These are phyloP conservation scores for Ylistrum balloti DNA, from an alignment of 1,140 invertebrate species.

Conservation along the genomic window DNA sequence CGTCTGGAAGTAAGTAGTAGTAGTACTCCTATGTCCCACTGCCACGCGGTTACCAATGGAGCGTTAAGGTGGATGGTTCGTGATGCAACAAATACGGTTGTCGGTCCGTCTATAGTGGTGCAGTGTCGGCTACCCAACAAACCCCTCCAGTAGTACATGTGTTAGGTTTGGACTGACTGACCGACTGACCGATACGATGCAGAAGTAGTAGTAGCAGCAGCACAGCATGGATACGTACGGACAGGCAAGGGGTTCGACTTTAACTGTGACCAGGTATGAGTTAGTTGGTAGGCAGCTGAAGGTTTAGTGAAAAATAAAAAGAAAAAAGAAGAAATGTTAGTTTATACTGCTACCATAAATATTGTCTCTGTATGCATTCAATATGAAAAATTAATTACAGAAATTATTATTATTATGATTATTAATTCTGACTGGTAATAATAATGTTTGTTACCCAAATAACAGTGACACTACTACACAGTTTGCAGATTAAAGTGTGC, in stretches of 20 bases:
- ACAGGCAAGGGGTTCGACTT: constrained; percentile 37
- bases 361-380: constrained; percentile 41
- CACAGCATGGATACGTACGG: constrained; percentile 31
- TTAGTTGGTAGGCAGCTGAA: constrained; percentile 50
- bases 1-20: constrained; percentile 20
- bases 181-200: constrained; percentile 5
- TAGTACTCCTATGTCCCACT: constrained; percentile 13
- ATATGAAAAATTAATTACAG: constrained; percentile 13
- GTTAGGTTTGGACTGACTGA: constrained; percentile 31
- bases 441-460: constrained; percentile 16
- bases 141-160: constrained; percentile 31
- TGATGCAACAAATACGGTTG: constrained; percentile 33
- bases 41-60: background rate
- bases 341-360: constrained; percentile 43
- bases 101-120: constrained; percentile 24
- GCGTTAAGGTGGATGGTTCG: constrained; percentile 29
- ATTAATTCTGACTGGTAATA: constrained; percentile 36
- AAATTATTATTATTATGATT: constrained; percentile 40
- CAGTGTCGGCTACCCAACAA: constrained; percentile 37
- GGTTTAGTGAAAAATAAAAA: constrained; percentile 50
- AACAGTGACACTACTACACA: constrained; percentile 36
- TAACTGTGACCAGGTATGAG: constrained; percentile 45
- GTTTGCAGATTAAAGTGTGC: constrained; percentile 47
- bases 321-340: constrained; percentile 50
- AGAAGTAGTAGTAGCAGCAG: constrained; percentile 33